These are phyloP conservation scores for Phataginus tricuspis DNA, from an alignment of 2,797 vertebrate species.

Conservation along the genomic window DNA sequence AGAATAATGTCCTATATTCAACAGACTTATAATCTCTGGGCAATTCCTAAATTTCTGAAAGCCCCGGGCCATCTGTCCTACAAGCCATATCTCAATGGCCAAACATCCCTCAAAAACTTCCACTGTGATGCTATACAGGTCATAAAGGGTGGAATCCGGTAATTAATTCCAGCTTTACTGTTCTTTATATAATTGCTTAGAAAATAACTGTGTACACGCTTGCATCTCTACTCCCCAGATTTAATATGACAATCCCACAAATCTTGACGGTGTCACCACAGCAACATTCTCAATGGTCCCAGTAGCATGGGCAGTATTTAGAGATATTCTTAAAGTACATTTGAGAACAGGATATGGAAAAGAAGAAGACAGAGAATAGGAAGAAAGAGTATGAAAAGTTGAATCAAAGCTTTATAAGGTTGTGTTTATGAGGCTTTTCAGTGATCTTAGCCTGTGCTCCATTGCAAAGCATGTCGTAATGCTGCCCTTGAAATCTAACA, in stretches of 20 bases:
- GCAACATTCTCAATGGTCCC: neutral
- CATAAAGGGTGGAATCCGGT: neutral
- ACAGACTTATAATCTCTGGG: accelerated
- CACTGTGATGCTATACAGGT: neutral
- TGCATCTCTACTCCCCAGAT: neutral
- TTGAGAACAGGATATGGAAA: neutral
- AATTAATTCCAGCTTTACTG: neutral
- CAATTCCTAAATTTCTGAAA: neutral
- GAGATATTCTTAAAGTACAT: neutral
- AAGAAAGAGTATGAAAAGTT: neutral
- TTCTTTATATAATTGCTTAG: neutral
- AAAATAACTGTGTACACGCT: neutral
- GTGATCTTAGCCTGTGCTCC: neutral
- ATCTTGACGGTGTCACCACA: neutral
- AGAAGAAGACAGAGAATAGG: neutral
- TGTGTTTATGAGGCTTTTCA: neutral
- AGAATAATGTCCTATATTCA: neutral
- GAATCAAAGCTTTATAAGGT: neutral
- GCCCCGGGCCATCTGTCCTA: accelerated
- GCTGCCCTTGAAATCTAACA: constrained; percentile 58
- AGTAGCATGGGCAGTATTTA: neutral
- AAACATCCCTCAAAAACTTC: neutral
- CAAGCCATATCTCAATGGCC: neutral
- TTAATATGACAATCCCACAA: neutral
- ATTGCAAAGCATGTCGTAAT: constrained; percentile 14